These are phyloP conservation scores for Tetropium fuscum DNA, from an alignment of 2,888 invertebrate genomes.

Conservation along the genomic window DNA sequence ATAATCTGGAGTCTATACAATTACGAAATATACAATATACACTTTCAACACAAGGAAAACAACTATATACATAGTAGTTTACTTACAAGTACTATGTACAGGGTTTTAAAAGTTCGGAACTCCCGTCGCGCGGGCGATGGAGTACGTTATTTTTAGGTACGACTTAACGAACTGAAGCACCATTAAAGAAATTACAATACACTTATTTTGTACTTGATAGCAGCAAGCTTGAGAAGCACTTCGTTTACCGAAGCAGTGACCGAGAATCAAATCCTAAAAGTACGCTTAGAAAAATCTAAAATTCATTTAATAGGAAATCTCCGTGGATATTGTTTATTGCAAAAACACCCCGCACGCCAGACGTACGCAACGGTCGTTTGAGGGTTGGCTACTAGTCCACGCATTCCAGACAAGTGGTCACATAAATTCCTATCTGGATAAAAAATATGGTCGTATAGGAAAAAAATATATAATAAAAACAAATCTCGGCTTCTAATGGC, in stretches of 20 bases:
- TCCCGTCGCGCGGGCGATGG: no score
- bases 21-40: constrained; percentile 48
- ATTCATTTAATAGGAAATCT: constrained; percentile 16
- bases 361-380: background rate
- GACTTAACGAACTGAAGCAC: constrained; percentile 42
- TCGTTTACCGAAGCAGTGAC: constrained; percentile 8
- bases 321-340: constrained; percentile 47
- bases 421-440: no score
- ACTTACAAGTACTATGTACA: constrained; percentile 46
- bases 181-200: constrained; percentile 41
- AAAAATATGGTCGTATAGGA: no score
- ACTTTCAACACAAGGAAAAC: constrained; percentile 39
- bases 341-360: constrained; percentile 50
- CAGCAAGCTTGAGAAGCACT: constrained; percentile 44
- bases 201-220: constrained; percentile 45
- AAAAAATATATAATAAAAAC: no score
- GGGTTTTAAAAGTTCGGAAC: constrained; percentile 31
- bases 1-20: constrained; percentile 38
- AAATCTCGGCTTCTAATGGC: no score
- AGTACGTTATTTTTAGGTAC: constrained; percentile 38
- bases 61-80: constrained; percentile 41
- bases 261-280: constrained; percentile 35
- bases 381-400: no score
- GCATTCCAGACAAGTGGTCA: no score
- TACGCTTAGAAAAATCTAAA: constrained; percentile 3